Percentiles rank a stretch among this genome's conserved stretches.
phyloP scores from a whole-genome alignment of 2,113 vertebrate genomes.

The Vireo altiloquus region DNA sequence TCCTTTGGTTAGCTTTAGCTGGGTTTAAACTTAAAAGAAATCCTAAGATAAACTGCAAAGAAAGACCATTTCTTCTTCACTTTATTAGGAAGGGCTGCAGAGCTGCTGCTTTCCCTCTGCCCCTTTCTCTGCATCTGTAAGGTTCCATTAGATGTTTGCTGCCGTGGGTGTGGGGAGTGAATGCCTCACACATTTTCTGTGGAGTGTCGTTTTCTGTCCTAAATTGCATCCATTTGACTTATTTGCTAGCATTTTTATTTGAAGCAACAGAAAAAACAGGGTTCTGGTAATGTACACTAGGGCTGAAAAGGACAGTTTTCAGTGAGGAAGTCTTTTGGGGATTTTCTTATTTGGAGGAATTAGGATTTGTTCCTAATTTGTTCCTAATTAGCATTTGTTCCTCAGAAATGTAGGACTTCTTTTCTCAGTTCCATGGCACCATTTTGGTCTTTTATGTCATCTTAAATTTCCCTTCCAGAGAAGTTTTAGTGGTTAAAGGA shows the following conservation, averaged over 20 bases:
- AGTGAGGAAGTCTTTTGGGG: neutral
- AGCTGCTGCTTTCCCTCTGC: neutral
- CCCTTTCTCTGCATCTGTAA: neutral
- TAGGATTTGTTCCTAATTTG: neutral
- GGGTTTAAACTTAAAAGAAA: neutral
- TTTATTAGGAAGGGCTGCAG: neutral
- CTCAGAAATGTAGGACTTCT: neutral
- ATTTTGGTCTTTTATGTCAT: neutral
- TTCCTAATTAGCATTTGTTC: neutral
- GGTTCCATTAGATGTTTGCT: neutral
- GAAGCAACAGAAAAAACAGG: neutral
- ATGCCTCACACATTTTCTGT: neutral
- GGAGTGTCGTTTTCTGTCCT: neutral
- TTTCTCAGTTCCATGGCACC: neutral
- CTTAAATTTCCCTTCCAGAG: neutral
- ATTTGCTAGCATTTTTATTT: neutral
- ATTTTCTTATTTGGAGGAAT: neutral
- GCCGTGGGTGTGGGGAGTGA: accelerated
- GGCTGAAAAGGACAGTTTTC: neutral
- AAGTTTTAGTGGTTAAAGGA: neutral
- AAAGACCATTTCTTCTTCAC: neutral
- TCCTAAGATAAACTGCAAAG: neutral
- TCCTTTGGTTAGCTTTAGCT: neutral
- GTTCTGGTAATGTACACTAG: neutral
- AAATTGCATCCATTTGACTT: neutral